A percentile compares a stretch with the other conserved stretches of the same genome.
Conservation (phyloP, 35 echinoderm and acorn worm species). For the Stichopus chloronotus region DNA sequence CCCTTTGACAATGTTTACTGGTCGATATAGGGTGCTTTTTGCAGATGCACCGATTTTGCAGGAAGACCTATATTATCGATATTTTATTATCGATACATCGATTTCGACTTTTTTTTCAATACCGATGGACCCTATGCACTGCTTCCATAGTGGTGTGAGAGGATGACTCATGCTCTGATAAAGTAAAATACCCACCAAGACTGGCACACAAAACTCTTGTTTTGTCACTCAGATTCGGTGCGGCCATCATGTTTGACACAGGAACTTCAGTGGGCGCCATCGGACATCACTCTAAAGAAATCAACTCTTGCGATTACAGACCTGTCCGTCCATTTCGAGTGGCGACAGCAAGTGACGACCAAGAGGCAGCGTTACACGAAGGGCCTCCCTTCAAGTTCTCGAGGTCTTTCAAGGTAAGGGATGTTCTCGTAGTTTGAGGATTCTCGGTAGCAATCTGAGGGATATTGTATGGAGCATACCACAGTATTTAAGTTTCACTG, state of each 20-base stretch:
- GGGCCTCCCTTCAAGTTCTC: constrained; percentile 88
- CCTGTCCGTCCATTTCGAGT: constrained; percentile 71
- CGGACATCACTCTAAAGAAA: constrained; percentile 1
- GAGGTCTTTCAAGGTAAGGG: constrained; percentile 50
- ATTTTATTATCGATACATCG: too few species aligned
- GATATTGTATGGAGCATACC: not conserved
- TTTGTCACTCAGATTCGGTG: constrained; percentile 61
- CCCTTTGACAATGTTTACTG: too few species aligned
- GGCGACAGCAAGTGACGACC: constrained; percentile 68
- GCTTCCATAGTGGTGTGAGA: too few species aligned
- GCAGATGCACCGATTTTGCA: too few species aligned
- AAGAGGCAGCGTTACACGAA: constrained; percentile 35
- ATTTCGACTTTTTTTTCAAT: too few species aligned
- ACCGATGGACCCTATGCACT: too few species aligned
- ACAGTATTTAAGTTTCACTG: not conserved
- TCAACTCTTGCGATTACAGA: constrained; percentile 74
- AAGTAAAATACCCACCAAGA: too few species aligned
- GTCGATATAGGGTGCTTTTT: too few species aligned
- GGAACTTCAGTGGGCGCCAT: constrained; percentile 75
- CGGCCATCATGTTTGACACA: constrained; percentile 70
- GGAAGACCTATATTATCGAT: too few species aligned
- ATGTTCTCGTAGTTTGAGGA: not conserved
- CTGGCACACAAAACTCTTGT: too few species aligned
- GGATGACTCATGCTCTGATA: too few species aligned
- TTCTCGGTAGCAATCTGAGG: too few species aligned